Evolutionary conservation across 2,113 vertebrate genomes (phyloP).

Genomic region (Sula dactylatra): DNA sequence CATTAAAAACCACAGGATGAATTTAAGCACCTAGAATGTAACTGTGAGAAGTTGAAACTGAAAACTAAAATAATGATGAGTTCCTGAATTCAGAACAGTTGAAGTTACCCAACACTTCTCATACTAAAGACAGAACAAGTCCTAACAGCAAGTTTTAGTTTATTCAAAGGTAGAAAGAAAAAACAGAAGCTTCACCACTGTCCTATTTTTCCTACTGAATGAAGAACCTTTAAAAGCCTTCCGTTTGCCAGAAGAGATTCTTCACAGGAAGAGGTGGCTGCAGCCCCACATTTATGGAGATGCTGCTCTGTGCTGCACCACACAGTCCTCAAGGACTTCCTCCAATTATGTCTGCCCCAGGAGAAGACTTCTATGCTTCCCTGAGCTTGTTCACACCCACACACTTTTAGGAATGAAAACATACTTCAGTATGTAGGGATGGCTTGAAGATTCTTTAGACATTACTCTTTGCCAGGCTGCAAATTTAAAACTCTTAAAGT

Average conservation of each 20-base stretch:
- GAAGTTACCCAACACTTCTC: not conserved
- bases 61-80: not conserved
- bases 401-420: not conserved
- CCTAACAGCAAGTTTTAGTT: not conserved
- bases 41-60: not conserved
- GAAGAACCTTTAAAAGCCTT: not conserved
- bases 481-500: not conserved
- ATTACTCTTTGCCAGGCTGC: not conserved
- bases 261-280: not conserved
- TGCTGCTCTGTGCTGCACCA: not conserved
- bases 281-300: not conserved
- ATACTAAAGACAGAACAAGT: not conserved
- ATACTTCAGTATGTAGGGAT: not conserved
- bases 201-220: not conserved
- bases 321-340: not conserved
- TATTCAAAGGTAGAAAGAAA: not conserved
- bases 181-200: not conserved
- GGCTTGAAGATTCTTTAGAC: not conserved
- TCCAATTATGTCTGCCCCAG: not conserved
- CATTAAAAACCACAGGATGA: not conserved
- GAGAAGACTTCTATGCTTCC: not conserved
- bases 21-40: not conserved
- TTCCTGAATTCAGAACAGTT: not conserved
- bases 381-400: not conserved
- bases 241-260: not conserved